A percentile compares a stretch with the other conserved stretches of the same genome.
Conservation (phyloP, 1,140 invertebrate species). For the Drosophila takahashii region DNA sequence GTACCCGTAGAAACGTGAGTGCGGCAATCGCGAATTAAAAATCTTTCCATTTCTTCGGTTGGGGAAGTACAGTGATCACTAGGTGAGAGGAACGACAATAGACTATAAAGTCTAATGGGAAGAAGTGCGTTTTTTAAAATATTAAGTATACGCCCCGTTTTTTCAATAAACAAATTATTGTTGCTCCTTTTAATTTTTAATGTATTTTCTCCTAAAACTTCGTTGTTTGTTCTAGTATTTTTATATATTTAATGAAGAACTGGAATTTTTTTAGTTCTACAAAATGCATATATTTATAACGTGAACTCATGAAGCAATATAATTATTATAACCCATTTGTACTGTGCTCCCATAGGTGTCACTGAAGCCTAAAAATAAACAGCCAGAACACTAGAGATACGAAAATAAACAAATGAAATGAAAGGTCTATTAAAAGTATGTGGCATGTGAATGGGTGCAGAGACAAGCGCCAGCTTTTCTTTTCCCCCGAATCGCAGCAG, state of each 20-base stretch:
- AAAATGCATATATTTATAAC: no score
- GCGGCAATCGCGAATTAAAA: slow-evolving; percentile 29
- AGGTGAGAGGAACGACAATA: neutral
- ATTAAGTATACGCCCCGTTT: neutral
- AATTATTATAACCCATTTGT: neutral
- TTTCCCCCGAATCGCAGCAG: slow-evolving; percentile 32
- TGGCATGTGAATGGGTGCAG: slow-evolving; percentile 39
- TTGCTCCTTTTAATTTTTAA: no score
- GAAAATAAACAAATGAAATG: slow-evolving; percentile 30
- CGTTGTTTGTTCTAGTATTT: neutral
- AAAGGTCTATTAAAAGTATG: slow-evolving; percentile 41
- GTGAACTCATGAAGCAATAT: no score
- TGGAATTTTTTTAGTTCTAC: no score
- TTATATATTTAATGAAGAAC: no score
- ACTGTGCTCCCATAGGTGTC: slow-evolving; percentile 29
- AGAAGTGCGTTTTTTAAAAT: neutral
- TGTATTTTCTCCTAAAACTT: no score
- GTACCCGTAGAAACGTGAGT: slow-evolving; percentile 42
- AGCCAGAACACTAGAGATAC: slow-evolving; percentile 3
- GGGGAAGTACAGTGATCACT: slow-evolving; percentile 22
- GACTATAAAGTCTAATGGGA: no score
- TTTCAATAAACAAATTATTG: neutral
- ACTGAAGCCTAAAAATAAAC: slow-evolving; percentile 48
- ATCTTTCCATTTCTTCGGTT: slow-evolving; percentile 23
- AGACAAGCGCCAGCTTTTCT: slow-evolving; percentile 44